Evolutionary conservation across 2,797 vertebrate genomes (phyloP), one percentile per base, ranked within the genome.

Genomic region (Tokudaia tokunoshimensis): DNA sequence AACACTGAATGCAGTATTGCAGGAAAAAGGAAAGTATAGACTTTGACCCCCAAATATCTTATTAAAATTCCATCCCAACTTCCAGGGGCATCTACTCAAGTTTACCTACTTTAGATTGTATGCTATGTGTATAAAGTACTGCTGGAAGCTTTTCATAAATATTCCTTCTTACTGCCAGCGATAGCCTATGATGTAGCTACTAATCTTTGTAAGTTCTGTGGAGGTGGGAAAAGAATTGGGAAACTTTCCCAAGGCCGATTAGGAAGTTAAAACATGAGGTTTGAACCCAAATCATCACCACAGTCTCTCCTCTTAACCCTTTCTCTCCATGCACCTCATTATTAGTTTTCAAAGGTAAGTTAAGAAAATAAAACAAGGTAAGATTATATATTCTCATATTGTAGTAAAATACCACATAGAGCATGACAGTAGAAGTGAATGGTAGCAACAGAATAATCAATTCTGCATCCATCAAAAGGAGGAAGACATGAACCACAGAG

Each of bases 391-490:
- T 26, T 72, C 12, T 91, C 34, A 20, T 70, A 20, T 72, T 81
- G 84, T 76, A 81, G 78, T 78, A 95, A 95, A 92, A 65, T 83
- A 50, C 34, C 70, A 74, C 78, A 89, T 81, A 75, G n/a, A 88
- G 44, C 37, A 17, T 37, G 65, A 22, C 6, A 55, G 83, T 3
- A 26, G 61, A 70, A 57, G 84, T 52, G 11, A 85, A 86, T 82
- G 83, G 88, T 89, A 87, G 97, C 97, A 94, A 84, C 63, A 52
- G 89, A 4, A 41, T 34, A 17, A 15, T 0, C 0, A 2, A 1
- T 44, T 3, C 12, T 2, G 50, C 34, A n/a, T 9, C 67, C 65
- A 59, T 7, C 22, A 99, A 99, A 98, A 98, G 98, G 12, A 86
- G 44, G 59, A 44, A 7, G 8, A 1, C 31, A 41, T 37, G 37